Base-by-base conservation (phyloP, 1,140 invertebrate species). In the Glossosoma conforme region DNA sequence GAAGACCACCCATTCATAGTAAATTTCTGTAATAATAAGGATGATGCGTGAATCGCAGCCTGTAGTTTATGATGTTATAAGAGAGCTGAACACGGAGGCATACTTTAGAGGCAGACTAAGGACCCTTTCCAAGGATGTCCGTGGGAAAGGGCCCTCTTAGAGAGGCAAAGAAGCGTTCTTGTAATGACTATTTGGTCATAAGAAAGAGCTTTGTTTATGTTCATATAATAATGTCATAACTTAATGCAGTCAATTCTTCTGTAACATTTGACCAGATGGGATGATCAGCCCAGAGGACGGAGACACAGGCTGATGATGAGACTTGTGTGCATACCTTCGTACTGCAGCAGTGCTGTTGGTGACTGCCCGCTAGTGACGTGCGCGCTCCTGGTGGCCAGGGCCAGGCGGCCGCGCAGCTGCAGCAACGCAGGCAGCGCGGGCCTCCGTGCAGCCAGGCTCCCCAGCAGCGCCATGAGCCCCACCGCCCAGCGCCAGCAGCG, bases 371-470 rank as follows among this genome's bases (percentile, higher is more conserved):
- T 21, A 19, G 24, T 41, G 19, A 50, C 32, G 1, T 32, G 32
- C 2, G 46, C 21, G 3, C 45, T 22, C 2, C 64, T 50, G 42
- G 68, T 64, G n/a, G 66, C 63, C 22, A 74, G 62, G 21, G 65
- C 60, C 3, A 74, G 48, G 0, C 69, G 55, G 0, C 68, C 67
- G 13, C 61, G 61, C 8, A 74, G 54, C 46, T 69, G 70, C 19
- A 74, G 43, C 32, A 74, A 54, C 50, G 67, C 66, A 15, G 69
- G 67, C 0, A 73, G 61, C 17, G 67, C 58, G 0, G 69, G 69
- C 0, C 67, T 60, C 47, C 69, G 68, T 58, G 10, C 52, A 11
- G 60, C 15, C 15, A 52, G 22, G 9, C 52, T 53, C 4, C 24
- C 22, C 30, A 45, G 24, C 3, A 56, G 22, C 11, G 22, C n/a